Evolutionary conservation across 2,113 vertebrate genomes (phyloP), one percentile per base, ranked within the genome.

Genomic region (Pseudorhombus dupliciocellatus): DNA sequence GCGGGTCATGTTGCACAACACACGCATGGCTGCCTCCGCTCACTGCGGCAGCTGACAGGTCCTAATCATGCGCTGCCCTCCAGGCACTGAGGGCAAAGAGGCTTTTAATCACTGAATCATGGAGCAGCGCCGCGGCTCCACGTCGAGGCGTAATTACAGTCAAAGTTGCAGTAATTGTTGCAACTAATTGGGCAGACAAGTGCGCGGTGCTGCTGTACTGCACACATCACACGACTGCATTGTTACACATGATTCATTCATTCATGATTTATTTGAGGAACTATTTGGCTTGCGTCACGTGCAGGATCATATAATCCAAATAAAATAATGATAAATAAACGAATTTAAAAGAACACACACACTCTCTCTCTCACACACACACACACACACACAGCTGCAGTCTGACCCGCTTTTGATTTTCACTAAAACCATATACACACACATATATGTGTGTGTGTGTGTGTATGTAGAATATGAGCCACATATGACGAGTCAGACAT

Each of bases 121-220:
- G 82, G 92, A 91, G 92, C 92, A 91, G 42, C 14, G 42, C 42
- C 57, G 6, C 31, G 92, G 92, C 93, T 93, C 94, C 96, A 96
- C 97, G 97, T 97, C 95, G 95, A 97, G 95, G 96, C 93, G 94
- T 97, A 96, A 98, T 98, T 98, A 96, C 94, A 95, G 89, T 91
- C 94, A 94, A 95, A 96, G 94, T 95, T 96, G 93, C 95, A 96
- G 95, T 97, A 96, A 97, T 97, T 95, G 96, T 96, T 95, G 94
- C 93, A 89, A 94, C 91, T 97, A 96, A 98, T 97, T 96, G 90
- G 79, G 62, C 79, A 75, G 84, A 50, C 46, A n/a, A 50, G 46
- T 50, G 46, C 46, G 40, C n/a, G 31, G 31, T 11, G 21, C 2
- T 11, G n/a, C 20, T 20, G 18, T 20, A n/a, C 46, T 48, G 46